Percentiles rank a stretch among this genome's conserved stretches.
Evolutionary conservation across 1,140 invertebrate species (phyloP).

Genomic region (Aethina tumida): DNA sequence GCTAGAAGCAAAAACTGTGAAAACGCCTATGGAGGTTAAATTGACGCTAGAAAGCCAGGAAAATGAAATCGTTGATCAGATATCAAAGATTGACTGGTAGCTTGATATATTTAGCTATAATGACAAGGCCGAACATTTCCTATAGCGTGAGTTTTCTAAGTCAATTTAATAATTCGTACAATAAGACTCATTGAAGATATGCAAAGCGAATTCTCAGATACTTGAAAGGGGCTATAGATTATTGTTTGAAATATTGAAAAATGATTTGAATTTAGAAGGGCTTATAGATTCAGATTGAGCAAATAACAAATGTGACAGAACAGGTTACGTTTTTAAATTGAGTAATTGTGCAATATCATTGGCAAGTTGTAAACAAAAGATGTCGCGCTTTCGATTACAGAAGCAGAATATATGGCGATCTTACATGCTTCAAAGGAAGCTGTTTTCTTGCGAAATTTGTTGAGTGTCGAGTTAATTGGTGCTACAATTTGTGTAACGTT

Average conservation of each 20-base stretch:
- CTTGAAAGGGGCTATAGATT: too few relatives aligned
- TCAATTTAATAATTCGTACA: slow-evolving; percentile 1
- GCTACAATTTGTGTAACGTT: too few relatives aligned
- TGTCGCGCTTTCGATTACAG: too few relatives aligned
- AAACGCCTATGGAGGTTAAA: not conserved
- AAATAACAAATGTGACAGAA: too few relatives aligned
- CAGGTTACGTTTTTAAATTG: too few relatives aligned
- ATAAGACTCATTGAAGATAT: not conserved
- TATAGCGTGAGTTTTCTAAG: not conserved
- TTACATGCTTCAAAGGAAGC: slow-evolving; percentile 3
- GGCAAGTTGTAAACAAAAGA: too few relatives aligned
- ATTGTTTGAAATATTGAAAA: too few relatives aligned
- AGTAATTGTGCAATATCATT: too few relatives aligned
- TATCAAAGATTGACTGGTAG: not conserved
- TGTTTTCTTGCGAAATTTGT: slow-evolving; percentile 1
- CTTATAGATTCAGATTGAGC: too few relatives aligned
- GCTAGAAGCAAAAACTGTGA: not conserved
- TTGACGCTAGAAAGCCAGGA: not conserved
- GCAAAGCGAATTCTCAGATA: not conserved
- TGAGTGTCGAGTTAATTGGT: too few relatives aligned
- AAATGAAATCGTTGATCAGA: not conserved
- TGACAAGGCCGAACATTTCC: not conserved
- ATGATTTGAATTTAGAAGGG: too few relatives aligned
- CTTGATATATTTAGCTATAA: not conserved
- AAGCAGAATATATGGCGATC: slow-evolving; percentile 5